Percentiles rank a stretch among this genome's conserved stretches.
phyloP scores from a whole-genome alignment of 2,888 invertebrate genomes.

The Diplolepis rosae region DNA sequence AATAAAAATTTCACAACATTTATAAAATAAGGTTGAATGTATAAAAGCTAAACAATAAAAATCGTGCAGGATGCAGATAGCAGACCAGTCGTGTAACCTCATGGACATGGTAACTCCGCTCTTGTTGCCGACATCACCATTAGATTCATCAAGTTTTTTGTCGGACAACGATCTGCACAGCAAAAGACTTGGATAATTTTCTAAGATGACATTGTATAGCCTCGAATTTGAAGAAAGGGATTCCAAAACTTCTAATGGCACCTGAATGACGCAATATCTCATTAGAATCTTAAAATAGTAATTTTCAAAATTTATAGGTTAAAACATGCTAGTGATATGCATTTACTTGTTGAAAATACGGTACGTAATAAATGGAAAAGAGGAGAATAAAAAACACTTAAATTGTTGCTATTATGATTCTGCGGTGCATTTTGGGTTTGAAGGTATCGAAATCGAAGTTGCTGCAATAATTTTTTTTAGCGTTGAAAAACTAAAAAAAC shows the following conservation, averaged over 20 bases:
- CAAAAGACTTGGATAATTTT: conserved; percentile 83
- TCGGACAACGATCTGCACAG: conserved; percentile 80
- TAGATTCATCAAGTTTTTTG: conserved; percentile 75
- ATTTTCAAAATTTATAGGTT: too few relatives aligned
- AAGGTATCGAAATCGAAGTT: too few relatives aligned
- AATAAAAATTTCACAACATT: conserved; percentile 30
- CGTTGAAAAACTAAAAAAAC: too few relatives aligned
- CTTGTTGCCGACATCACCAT: conserved; percentile 72
- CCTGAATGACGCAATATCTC: too few relatives aligned
- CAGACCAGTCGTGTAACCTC: conserved; percentile 69
- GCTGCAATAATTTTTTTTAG: too few relatives aligned
- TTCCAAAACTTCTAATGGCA: conserved; percentile 80
- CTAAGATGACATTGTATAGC: conserved; percentile 81
- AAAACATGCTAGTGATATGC: too few relatives aligned
- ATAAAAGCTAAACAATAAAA: conserved; percentile 37
- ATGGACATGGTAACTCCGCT: conserved; percentile 80
- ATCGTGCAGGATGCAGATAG: conserved; percentile 58
- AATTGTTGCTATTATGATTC: too few relatives aligned
- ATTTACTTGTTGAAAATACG: too few relatives aligned
- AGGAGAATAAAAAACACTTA: too few relatives aligned
- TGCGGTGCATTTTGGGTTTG: too few relatives aligned
- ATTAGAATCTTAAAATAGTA: too few relatives aligned
- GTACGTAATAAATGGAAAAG: too few relatives aligned
- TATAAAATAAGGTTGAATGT: conserved; percentile 1
- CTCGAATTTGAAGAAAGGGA: conserved; percentile 79